phyloP scores from a whole-genome alignment of 1,140 invertebrate genomes.

The Homalodisca vitripennis region DNA sequence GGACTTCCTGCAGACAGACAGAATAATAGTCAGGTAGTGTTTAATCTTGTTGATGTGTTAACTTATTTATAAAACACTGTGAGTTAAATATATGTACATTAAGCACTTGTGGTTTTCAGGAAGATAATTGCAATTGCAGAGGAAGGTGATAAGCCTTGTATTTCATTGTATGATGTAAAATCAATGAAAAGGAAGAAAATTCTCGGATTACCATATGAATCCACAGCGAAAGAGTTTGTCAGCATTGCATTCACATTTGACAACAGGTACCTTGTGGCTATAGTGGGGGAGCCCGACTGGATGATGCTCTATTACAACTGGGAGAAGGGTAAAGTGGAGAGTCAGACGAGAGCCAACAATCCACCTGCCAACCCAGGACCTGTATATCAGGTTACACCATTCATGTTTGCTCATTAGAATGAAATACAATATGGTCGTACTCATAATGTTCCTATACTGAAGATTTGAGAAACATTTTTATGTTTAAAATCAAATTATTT shows the following conservation, averaged over 20 bases:
- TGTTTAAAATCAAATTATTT: too few species aligned
- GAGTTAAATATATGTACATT: background rate
- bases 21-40: too few species aligned
- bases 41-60: background rate
- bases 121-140: constrained; percentile 56
- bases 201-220: constrained; percentile 56
- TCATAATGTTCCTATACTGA: too few species aligned
- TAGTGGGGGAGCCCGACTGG: constrained; percentile 78
- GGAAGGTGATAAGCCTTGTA: constrained; percentile 53
- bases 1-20: too few species aligned
- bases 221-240: constrained; percentile 57
- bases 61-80: background rate
- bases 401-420: too few species aligned
- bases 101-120: too few species aligned
- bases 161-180: constrained; percentile 64
- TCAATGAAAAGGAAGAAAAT: constrained; percentile 61
- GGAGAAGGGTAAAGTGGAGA: constrained; percentile 81
- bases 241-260: constrained; percentile 76
- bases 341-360: constrained; percentile 60
- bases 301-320: constrained; percentile 78
- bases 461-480: too few species aligned
- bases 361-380: constrained; percentile 54
- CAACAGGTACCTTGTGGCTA: constrained; percentile 71
- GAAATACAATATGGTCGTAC: too few species aligned
- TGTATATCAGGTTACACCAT: constrained; percentile 47